These are phyloP conservation scores for Muscicapa adusta DNA, from an alignment of 2,113 vertebrate genomes.

Conservation along the genomic window DNA sequence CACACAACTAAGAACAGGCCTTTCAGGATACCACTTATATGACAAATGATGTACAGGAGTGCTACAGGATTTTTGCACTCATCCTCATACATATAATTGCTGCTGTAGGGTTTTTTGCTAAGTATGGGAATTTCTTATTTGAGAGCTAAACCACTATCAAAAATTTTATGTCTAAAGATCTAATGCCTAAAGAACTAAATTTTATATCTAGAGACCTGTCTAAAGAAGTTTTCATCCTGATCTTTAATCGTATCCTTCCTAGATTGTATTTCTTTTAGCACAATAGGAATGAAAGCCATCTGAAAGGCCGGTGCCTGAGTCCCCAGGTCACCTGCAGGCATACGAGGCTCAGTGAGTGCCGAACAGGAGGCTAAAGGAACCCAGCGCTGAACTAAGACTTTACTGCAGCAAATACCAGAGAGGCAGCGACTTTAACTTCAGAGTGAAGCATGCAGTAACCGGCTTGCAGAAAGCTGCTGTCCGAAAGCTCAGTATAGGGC, in stretches of 20 bases:
- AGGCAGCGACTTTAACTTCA: neutral
- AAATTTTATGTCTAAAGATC: neutral
- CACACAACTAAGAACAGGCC: neutral
- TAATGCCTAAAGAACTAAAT: neutral
- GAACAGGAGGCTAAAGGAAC: neutral
- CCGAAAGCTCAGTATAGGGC: neutral
- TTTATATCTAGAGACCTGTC: neutral
- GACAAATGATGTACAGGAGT: neutral
- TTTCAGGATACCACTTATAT: neutral
- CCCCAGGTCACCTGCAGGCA: neutral
- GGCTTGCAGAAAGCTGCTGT: neutral
- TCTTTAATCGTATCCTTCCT: neutral
- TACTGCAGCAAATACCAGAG: neutral
- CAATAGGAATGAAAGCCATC: neutral
- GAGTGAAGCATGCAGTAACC: rapidly evolving
- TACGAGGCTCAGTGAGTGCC: neutral
- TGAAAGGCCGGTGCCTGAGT: neutral
- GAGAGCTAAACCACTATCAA: neutral
- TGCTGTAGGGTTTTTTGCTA: rapidly evolving
- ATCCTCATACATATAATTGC: neutral
- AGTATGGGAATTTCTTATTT: neutral
- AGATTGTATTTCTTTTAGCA: neutral
- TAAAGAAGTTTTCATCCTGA: neutral
- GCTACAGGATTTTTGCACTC: neutral
- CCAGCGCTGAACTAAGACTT: neutral